Base-by-base conservation (phyloP, 2,888 invertebrate species). In the Nymphalis urticae region DNA sequence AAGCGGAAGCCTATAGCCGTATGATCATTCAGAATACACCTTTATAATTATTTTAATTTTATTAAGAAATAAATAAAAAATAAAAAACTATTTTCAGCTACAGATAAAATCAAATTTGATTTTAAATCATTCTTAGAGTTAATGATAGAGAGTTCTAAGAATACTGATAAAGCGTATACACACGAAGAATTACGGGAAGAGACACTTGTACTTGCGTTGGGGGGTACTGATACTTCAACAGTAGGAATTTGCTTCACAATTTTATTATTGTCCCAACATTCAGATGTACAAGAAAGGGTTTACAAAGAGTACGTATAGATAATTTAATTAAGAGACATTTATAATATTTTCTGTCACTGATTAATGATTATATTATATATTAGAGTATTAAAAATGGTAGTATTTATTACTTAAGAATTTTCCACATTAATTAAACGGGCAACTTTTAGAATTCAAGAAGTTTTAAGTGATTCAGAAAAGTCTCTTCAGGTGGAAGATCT, bases 181-280 rank as follows among this genome's bases (percentile, higher is more conserved):
- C 78, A 84, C 10, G 13, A 71, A 13, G 82, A 82, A 62, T 74
- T 86, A 2, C 77, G 75, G 5, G 87, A 88, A 36, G 87, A 88
- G 64, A 74, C 72, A 0, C 48, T 85, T 6, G 82, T 83, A 0
- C 60, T 87, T 6, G 70, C 82, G 5, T 65, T 82, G 0, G 87
- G 85, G 13, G 87, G 84, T 0, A 84, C 84, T 0, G 87, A 87
- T 42, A 86, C 87, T 0, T 82, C 86, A 0, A 80, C 86, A 0
- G 79, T 83, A 0, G 82, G 78, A 0, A 73, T 77, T 1, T 75
- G 79, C 3, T 87, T 83, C 63, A 79, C 80, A 0, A 64, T 77
- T 1, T 68, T 80, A 6, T 69, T 87, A 74, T 68, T 88, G 54
- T 78, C 86, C 2, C 76, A 76, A 32, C 73, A 85, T 48, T 79